Percentiles rank a stretch among this genome's conserved stretches.
These are phyloP conservation scores for Cololabis saira DNA, from an alignment of 2,113 vertebrate species.

Conservation along the genomic window DNA sequence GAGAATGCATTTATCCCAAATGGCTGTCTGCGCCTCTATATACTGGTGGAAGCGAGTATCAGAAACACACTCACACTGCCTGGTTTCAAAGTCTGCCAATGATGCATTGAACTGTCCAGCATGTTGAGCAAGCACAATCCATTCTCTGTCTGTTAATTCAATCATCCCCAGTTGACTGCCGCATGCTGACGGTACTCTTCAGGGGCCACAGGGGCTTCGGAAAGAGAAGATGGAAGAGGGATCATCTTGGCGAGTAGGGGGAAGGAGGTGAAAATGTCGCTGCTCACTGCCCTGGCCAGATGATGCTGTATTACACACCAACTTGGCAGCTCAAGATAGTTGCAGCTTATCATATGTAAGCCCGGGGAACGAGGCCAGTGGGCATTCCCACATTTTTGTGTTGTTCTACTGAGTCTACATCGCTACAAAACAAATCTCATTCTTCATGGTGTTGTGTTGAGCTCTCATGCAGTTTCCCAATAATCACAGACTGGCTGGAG, in stretches of 20 bases:
- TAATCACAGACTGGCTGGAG: conserved; percentile 57
- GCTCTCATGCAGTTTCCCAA: conserved; percentile 61
- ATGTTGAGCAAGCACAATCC: conserved; percentile 55
- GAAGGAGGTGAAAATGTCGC: conserved; percentile 52
- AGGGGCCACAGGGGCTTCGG: conserved; percentile 38
- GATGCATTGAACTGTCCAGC: conserved; percentile 59
- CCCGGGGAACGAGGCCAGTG: conserved; percentile 48
- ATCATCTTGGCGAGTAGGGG: conserved; percentile 32
- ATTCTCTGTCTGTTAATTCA: conserved; percentile 65
- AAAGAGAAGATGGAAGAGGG: conserved; percentile 48
- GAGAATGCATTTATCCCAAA: conserved; percentile 37
- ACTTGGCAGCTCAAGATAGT: conserved; percentile 60
- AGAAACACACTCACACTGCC: conserved; percentile 19
- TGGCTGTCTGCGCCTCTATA: conserved; percentile 21
- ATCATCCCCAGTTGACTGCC: conserved; percentile 60
- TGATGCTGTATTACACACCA: conserved; percentile 56
- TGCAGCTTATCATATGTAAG: conserved; percentile 65
- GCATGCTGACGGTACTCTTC: conserved; percentile 49
- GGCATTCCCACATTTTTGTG: conserved; percentile 42
- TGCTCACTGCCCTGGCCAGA: conserved; percentile 58
- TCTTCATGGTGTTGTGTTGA: conserved; percentile 62
- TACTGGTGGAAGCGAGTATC: conserved; percentile 8
- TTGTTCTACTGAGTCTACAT: conserved; percentile 42
- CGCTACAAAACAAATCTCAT: conserved; percentile 67
- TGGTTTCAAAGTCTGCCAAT: conserved; percentile 41